Evolutionary conservation across 2,113 vertebrate genomes (phyloP), one percentile per base, ranked within the genome.

Genomic region (Scophthalmus maximus): DNA sequence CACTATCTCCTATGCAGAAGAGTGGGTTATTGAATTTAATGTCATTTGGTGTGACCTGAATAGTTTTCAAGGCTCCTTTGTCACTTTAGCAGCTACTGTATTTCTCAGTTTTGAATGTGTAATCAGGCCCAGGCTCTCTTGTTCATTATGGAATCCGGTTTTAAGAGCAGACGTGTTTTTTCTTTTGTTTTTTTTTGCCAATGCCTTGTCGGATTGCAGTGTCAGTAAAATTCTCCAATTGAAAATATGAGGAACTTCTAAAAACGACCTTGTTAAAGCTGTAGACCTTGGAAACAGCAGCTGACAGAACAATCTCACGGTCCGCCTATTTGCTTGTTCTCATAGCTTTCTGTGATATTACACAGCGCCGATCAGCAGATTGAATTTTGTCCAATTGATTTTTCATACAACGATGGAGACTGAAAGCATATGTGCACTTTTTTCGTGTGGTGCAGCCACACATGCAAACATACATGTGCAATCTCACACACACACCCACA

Each of bases 1-100:
- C 18, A 57, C 36, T 46, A 38, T 57, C 30, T 29, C 0, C 1
- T 7, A 15, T 69, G 52, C 60, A 67, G 7, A 58, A 12, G n/a
- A 65, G 22, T 26, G 4, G 44, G 57, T 56, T 68, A 52, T 56
- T 57, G 70, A 68, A 18, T 56, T 63, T 44, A 23, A 53, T 69
- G 55, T 69, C 32, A 44, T 58, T 75, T 50, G 0, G 15, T 76
- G 20, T 81, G 40, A 59, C 68, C 49, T 68, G 64, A 44, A 38
- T n/a, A 11, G 3, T 58, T 58, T 51, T 49, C 18, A 36, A 64
- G 17, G 46, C 27, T 46, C 22, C 29, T 26, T 17, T n/a, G 6
- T 42, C 27, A 52, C 25, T 34, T 2, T 5, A 34, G 36, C 2
- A 49, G 42, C 62, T 20, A 22, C 50, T 38, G 22, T 25, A 1